Conservation (phyloP, 2,888 invertebrate genomes). For the Drosophila anceps region DNA sequence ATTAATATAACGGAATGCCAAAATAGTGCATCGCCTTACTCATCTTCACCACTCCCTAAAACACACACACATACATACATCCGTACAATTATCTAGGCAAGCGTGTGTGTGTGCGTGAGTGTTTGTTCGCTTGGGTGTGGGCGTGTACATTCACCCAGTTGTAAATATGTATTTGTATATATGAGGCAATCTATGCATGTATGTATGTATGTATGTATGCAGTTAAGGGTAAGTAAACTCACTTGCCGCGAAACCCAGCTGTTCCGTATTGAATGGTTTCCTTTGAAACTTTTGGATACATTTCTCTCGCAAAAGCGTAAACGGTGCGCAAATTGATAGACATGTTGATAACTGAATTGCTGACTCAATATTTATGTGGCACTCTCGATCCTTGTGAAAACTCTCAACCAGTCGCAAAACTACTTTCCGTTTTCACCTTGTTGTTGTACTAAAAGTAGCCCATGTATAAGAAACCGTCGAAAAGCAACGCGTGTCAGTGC, state of each 20-base stretch:
- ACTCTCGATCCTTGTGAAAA: slow-evolving; percentile 31
- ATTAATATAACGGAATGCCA: slow-evolving; percentile 66
- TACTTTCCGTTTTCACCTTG: slow-evolving; percentile 56
- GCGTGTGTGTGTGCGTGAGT: slow-evolving; percentile 6
- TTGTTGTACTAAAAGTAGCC: slow-evolving; percentile 50
- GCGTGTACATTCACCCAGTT: slow-evolving; percentile 3
- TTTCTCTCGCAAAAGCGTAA: slow-evolving; percentile 92
- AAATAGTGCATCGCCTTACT: slow-evolving; percentile 65
- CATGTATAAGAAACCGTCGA: slow-evolving; percentile 31
- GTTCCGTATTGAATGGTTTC: slow-evolving; percentile 92
- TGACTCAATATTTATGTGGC: slow-evolving; percentile 37
- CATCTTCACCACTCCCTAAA: slow-evolving; percentile 63
- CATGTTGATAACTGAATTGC: slow-evolving; percentile 66
- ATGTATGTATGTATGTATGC: slow-evolving; percentile 10
- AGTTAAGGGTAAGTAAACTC: slow-evolving; percentile 62
- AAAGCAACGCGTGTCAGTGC: slow-evolving; percentile 63
- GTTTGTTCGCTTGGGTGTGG: slow-evolving; percentile 26
- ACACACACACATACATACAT: slow-evolving; percentile 15
- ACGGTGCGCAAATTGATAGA: slow-evolving; percentile 85
- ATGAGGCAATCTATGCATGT: slow-evolving; percentile 11
- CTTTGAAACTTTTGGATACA: slow-evolving; percentile 90
- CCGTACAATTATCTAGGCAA: slow-evolving; percentile 6
- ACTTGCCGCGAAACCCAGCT: slow-evolving; percentile 92
- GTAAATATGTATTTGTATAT: slow-evolving; percentile 11
- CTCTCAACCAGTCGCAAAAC: slow-evolving; percentile 40